Conservation (phyloP, 2,113 vertebrate genomes). For the Neodon shergylaensis region DNA sequence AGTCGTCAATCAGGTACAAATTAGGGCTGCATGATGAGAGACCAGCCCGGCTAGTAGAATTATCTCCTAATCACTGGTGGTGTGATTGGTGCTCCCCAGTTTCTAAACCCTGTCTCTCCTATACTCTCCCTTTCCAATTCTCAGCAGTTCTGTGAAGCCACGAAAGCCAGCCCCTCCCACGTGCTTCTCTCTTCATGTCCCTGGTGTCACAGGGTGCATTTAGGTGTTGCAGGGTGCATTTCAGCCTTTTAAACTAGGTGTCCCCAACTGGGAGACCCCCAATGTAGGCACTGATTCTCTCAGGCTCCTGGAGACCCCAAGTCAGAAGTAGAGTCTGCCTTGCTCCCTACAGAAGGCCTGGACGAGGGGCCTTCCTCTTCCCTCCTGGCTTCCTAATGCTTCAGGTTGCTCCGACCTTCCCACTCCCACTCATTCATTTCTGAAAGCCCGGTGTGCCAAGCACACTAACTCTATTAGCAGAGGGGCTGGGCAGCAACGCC, state of each 20-base stretch:
- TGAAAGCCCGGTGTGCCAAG: not conserved
- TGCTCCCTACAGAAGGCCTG: not conserved
- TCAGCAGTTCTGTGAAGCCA: not conserved
- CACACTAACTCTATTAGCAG: not conserved
- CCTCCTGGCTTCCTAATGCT: fast-evolving
- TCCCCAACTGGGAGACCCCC: fast-evolving
- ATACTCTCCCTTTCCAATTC: not conserved
- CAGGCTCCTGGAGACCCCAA: not conserved
- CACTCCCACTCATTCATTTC: not conserved
- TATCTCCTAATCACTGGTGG: not conserved
- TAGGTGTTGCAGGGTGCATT: fast-evolving
- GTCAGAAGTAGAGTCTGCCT: not conserved
- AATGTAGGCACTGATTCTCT: not conserved
- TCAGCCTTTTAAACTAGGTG: fast-evolving
- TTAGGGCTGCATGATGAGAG: not conserved
- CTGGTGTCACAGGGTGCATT: no score
- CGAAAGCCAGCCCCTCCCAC: fast-evolving
- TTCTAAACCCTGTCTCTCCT: not conserved
- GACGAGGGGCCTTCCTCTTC: not conserved
- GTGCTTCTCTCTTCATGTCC: not conserved
- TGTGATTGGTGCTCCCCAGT: not conserved
- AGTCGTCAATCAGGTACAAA: not conserved
- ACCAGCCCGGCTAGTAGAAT: not conserved
- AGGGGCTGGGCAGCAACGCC: not conserved
- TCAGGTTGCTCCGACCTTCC: no score